A percentile compares a stretch with the other conserved stretches of the same genome.
These are phyloP conservation scores for Myoxocephalus aenaeus DNA, from an alignment of 2,797 vertebrate species.

Conservation along the genomic window DNA sequence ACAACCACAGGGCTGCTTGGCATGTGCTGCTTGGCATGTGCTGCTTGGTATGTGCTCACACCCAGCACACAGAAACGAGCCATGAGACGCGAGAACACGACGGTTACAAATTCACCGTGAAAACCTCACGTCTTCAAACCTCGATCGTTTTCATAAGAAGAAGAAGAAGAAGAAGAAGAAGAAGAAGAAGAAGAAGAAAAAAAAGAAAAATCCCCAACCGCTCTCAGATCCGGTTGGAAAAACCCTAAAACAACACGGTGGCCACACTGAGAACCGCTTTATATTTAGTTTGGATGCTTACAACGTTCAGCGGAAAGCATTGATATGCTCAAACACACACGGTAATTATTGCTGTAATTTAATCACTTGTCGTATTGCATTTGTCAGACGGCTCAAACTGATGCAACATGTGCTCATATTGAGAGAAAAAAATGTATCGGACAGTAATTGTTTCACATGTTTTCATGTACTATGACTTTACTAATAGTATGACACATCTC, in stretches of 20 bases:
- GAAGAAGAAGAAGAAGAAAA: neutral
- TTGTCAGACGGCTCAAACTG: neutral
- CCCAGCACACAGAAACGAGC: slow-evolving; percentile 48
- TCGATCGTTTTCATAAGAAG: slow-evolving; percentile 38
- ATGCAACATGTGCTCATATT: neutral
- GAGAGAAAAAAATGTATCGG: neutral
- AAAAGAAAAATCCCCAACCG: slow-evolving; percentile 9
- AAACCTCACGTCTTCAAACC: slow-evolving; percentile 42
- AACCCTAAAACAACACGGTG: slow-evolving; percentile 8
- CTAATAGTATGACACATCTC: neutral
- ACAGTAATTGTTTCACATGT: neutral
- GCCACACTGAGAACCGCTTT: slow-evolving; percentile 17
- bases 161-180: neutral
- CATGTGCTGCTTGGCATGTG: slow-evolving; percentile 41
- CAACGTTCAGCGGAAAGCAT: slow-evolving; percentile 2
- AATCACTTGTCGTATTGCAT: neutral
- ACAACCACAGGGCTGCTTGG: slow-evolving; percentile 59
- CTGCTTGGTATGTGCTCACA: slow-evolving; percentile 34
- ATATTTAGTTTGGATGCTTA: slow-evolving; percentile 23
- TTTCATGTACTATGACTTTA: too few relatives aligned
- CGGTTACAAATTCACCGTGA: slow-evolving; percentile 24
- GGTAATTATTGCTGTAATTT: neutral
- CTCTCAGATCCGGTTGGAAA: slow-evolving; percentile 17
- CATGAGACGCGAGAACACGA: slow-evolving; percentile 44
- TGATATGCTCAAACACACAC: neutral